A percentile compares a stretch with the other conserved stretches of the same genome.
phyloP scores from a whole-genome alignment of 2,113 vertebrate species.

The Phylloscopus trochiloides region DNA sequence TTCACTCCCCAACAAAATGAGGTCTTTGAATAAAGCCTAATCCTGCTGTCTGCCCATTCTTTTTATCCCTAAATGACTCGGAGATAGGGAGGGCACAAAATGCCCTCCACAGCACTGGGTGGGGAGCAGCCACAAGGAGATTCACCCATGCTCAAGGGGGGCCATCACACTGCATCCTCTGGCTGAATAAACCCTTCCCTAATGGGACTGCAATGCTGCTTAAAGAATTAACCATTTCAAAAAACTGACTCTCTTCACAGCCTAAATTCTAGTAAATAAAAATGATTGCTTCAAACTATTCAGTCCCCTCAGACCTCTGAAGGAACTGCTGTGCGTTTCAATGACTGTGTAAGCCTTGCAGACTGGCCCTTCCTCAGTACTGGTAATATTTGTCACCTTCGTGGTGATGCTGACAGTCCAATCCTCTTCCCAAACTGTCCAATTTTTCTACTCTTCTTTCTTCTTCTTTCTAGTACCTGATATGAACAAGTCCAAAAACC shows the following conservation, averaged over 20 bases:
- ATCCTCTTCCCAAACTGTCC: not conserved
- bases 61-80: not conserved
- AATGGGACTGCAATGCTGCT: not conserved
- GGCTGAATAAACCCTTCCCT: not conserved
- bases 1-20: not conserved
- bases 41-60: not conserved
- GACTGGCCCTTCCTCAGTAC: not conserved
- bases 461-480: not conserved
- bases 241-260: not conserved
- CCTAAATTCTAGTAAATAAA: not conserved
- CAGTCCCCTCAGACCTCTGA: not conserved
- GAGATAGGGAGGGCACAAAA: not conserved
- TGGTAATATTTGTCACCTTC: not conserved
- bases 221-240: not conserved
- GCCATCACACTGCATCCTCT: not conserved
- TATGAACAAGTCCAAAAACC: not conserved
- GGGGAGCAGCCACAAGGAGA: not conserved
- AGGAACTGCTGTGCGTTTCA: not conserved
- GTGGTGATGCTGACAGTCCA: not conserved
- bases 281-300: not conserved
- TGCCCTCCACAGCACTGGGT: not conserved
- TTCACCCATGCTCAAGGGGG: fast-evolving
- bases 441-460: not conserved
- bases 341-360: not conserved
- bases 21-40: conserved; percentile 31